phyloP scores from a whole-genome alignment of 23 tunicate species.

The Styela plicata region DNA sequence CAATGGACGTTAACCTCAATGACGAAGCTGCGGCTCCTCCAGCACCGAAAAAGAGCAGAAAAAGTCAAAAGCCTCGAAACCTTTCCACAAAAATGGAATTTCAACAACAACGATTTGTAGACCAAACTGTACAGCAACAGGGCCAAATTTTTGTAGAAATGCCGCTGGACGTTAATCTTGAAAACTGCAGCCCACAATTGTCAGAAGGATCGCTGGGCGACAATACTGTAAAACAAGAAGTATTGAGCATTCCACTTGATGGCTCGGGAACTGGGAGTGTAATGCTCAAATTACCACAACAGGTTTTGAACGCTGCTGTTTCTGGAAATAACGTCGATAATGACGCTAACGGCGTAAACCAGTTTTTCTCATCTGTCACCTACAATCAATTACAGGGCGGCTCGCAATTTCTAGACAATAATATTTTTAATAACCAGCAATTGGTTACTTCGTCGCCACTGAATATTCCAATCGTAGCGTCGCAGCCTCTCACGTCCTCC shows the following conservation, averaged over 20 bases:
- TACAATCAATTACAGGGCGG: neutral
- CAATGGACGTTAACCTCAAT: slow-evolving; percentile 10
- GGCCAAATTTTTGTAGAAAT: slow-evolving; percentile 3
- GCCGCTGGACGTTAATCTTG: slow-evolving; percentile 9
- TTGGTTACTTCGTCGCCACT: neutral
- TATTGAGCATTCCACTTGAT: slow-evolving; percentile 18
- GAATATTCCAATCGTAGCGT: neutral
- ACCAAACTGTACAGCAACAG: slow-evolving; percentile 2
- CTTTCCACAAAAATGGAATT: neutral
- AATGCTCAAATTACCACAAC: slow-evolving; percentile 27
- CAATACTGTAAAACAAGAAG: slow-evolving; percentile 13
- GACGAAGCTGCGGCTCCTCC: neutral
- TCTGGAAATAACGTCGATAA: neutral
- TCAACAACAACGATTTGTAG: neutral
- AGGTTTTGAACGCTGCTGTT: slow-evolving; percentile 9
- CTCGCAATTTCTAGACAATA: neutral
- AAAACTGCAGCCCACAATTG: slow-evolving; percentile 10
- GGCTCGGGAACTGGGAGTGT: slow-evolving; percentile 6
- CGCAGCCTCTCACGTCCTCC: slow-evolving; percentile 9
- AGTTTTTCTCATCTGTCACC: neutral
- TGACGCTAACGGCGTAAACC: neutral
- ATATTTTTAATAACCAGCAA: neutral
- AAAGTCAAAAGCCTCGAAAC: neutral
- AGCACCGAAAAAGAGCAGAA: neutral
- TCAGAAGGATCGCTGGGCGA: slow-evolving; percentile 9